These are phyloP conservation scores for Oreochromis spilurus DNA, from an alignment of 2,113 vertebrate genomes.

Conservation along the genomic window DNA sequence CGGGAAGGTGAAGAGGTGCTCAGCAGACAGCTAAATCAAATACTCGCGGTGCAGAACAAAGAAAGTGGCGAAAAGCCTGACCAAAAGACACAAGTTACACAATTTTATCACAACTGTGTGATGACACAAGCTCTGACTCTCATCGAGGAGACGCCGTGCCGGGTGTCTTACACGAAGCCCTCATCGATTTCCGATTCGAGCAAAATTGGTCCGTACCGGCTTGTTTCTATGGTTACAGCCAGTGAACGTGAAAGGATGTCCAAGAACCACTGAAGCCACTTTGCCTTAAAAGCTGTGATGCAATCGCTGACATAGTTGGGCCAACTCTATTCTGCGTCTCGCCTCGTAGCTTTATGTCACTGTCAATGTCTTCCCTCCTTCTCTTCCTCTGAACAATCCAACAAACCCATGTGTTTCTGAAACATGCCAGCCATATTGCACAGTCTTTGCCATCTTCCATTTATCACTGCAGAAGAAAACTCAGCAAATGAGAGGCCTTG, in stretches of 20 bases:
- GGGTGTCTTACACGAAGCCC: neutral
- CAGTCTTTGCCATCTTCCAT: neutral
- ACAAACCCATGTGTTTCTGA: neutral
- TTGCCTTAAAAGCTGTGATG: conserved; percentile 29
- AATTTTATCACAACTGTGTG: neutral
- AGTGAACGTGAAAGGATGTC: conserved; percentile 24
- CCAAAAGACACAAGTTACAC: neutral
- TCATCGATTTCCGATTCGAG: conserved; percentile 9
- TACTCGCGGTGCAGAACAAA: neutral
- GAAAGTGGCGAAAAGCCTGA: neutral
- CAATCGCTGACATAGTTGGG: conserved; percentile 9
- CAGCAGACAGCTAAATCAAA: neutral
- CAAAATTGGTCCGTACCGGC: conserved; percentile 9
- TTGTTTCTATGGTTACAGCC: conserved; percentile 58
- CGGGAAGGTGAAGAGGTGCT: neutral
- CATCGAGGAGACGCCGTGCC: neutral
- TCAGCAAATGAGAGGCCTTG: neutral
- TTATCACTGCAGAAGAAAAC: neutral
- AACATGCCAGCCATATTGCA: neutral
- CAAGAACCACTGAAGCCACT: conserved; percentile 27
- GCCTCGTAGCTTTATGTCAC: neutral
- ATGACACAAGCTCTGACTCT: neutral
- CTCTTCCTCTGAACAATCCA: neutral
- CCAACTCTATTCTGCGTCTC: neutral
- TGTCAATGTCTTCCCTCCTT: neutral